A percentile compares a stretch with the other conserved stretches of the same genome.
These are phyloP conservation scores for Proales similis DNA, from an alignment of 1,140 invertebrate species.

Conservation along the genomic window DNA sequence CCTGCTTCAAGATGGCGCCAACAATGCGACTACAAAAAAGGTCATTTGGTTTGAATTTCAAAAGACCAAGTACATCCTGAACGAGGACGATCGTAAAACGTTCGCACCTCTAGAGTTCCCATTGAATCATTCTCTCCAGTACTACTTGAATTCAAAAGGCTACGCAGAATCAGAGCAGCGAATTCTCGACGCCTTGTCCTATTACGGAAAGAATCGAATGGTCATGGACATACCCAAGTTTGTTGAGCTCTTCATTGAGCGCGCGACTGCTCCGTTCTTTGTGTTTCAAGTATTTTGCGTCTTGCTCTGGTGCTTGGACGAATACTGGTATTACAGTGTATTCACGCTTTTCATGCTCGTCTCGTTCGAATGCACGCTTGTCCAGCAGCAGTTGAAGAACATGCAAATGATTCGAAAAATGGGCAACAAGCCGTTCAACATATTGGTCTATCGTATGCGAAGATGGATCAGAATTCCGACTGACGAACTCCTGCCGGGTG, in stretches of 20 bases:
- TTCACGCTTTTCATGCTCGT: constrained; percentile 96
- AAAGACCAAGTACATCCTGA: constrained; percentile 90
- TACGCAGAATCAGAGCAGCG: constrained; percentile 69
- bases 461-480: constrained; percentile 80
- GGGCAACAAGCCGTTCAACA: constrained; percentile 81
- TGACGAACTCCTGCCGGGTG: constrained; percentile 84
- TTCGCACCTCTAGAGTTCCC: constrained; percentile 75
- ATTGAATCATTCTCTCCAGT: constrained; percentile 63
- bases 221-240: constrained; percentile 90
- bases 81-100: constrained; percentile 63
- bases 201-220: constrained; percentile 79
- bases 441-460: constrained; percentile 79
- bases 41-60: constrained; percentile 80
- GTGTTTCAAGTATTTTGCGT: constrained; percentile 92
- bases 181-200: constrained; percentile 64
- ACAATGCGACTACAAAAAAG: constrained; percentile 31
- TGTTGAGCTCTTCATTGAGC: constrained; percentile 86
- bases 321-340: constrained; percentile 92
- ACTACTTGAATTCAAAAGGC: constrained; percentile 78
- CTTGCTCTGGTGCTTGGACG: constrained; percentile 93
- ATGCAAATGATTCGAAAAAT: constrained; percentile 99
- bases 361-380: constrained; percentile 93
- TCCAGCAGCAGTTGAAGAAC: constrained; percentile 92
- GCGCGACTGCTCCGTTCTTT: constrained; percentile 97
- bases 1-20: constrained; percentile 43